Percentiles rank a stretch among this genome's conserved stretches.
phyloP scores from a whole-genome alignment of 2,888 invertebrate genomes.

The Heteromyza rotundicornis region DNA sequence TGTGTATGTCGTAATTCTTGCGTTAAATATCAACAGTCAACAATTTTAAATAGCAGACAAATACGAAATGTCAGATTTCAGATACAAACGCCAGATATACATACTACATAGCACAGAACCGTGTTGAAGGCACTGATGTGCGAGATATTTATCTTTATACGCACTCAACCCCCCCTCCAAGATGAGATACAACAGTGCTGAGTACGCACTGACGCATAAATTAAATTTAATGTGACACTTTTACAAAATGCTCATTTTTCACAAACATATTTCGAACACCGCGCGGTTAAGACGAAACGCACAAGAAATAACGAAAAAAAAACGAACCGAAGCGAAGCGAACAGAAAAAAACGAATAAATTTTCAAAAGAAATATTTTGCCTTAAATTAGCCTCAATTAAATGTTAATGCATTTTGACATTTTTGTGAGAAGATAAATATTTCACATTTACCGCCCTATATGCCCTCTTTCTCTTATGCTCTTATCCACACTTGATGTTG shows the following conservation, averaged over 20 bases:
- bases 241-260: conserved; percentile 60
- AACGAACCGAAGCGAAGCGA: neutral
- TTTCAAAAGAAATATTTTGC: conserved; percentile 54
- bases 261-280: conserved; percentile 46
- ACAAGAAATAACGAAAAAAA: conserved; percentile 5
- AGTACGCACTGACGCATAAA: conserved; percentile 49
- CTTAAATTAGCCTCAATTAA: conserved; percentile 62
- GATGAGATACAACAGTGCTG: conserved; percentile 4
- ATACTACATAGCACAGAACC: too few relatives aligned
- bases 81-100: too few relatives aligned
- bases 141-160: conserved; percentile 34
- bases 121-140: conserved; percentile 35
- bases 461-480: neutral
- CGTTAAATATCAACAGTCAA: conserved; percentile 36
- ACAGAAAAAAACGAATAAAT: conserved; percentile 25
- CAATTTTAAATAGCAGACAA: conserved; percentile 29
- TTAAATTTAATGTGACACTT: conserved; percentile 61
- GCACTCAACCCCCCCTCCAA: neutral
- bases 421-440: conserved; percentile 38
- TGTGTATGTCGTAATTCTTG: conserved; percentile 38
- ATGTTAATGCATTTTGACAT: conserved; percentile 63
- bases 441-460: neutral
- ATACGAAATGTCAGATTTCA: neutral
- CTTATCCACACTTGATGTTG: neutral
- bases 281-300: too few relatives aligned